Conservation (phyloP, 2,113 vertebrate genomes). For the Rhombomys opimus region DNA sequence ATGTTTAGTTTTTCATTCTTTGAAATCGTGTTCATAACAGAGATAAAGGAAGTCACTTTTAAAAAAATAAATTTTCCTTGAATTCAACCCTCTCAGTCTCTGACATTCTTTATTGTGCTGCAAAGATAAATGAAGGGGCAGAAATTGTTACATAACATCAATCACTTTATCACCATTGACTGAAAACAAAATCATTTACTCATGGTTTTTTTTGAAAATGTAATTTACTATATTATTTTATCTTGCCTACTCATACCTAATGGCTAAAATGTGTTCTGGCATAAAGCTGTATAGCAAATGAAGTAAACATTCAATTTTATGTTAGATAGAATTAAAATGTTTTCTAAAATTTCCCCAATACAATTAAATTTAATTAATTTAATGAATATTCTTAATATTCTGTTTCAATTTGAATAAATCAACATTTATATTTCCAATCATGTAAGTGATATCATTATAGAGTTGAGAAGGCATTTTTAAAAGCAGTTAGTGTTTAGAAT, state of each 20-base stretch:
- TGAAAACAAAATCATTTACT: slow-evolving; percentile 84
- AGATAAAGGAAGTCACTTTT: slow-evolving; percentile 81
- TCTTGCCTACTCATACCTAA: slow-evolving; percentile 52
- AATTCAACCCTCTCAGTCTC: slow-evolving; percentile 75
- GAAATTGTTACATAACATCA: slow-evolving; percentile 77
- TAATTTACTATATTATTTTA: slow-evolving; percentile 64
- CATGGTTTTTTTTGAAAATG: background rate
- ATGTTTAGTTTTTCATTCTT: slow-evolving; percentile 76
- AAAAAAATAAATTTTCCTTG: slow-evolving; percentile 79
- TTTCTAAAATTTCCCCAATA: background rate
- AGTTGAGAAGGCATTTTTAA: background rate
- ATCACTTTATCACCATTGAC: slow-evolving; percentile 83
- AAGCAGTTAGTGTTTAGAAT: background rate
- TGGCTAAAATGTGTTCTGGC: slow-evolving; percentile 66
- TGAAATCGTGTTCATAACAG: slow-evolving; percentile 75
- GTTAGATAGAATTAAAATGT: slow-evolving; percentile 71
- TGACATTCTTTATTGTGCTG: slow-evolving; percentile 85
- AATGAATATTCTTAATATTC: background rate
- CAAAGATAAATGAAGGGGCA: slow-evolving; percentile 85
- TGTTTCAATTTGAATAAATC: background rate
- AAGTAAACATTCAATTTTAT: background rate
- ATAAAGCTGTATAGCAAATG: slow-evolving; percentile 8
- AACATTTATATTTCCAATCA: too few species aligned
- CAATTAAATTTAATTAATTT: slow-evolving; percentile 60
- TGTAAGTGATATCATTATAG: background rate